phyloP scores from a whole-genome alignment of 2,888 invertebrate species.

The Drosophila neoperkinsi region DNA sequence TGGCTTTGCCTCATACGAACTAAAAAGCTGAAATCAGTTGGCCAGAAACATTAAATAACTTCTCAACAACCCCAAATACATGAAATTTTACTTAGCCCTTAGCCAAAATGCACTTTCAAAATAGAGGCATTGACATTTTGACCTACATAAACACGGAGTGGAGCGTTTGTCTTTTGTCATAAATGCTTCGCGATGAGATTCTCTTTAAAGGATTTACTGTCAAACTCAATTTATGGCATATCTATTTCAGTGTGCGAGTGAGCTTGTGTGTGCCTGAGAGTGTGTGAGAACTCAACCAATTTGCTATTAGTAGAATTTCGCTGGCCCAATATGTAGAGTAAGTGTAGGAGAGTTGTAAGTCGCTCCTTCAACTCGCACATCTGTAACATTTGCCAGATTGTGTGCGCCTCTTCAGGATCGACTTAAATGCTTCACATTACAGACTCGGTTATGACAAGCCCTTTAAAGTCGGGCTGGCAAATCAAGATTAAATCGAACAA shows the following conservation, averaged over 20 bases:
- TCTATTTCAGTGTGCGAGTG: conserved; percentile 2
- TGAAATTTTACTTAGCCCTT: conserved; percentile 65
- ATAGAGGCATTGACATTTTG: conserved; percentile 7
- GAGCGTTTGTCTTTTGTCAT: conserved; percentile 35
- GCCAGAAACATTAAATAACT: conserved; percentile 42
- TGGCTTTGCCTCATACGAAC: conserved; percentile 26
- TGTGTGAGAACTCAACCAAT: conserved; percentile 38
- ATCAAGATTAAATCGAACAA: conserved; percentile 20
- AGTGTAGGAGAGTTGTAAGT: conserved; percentile 6
- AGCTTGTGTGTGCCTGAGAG: conserved; percentile 9
- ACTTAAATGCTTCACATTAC: conserved; percentile 50
- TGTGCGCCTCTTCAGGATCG: conserved; percentile 29
- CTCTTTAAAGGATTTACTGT: conserved; percentile 41
- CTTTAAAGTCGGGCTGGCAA: conserved; percentile 24
- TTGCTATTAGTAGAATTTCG: conserved; percentile 52
- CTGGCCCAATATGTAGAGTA: background rate
- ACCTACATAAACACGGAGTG: conserved; percentile 23
- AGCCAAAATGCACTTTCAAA: conserved; percentile 31
- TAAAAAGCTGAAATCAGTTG: conserved; percentile 40
- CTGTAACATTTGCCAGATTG: conserved; percentile 18
- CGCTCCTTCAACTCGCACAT: conserved; percentile 8
- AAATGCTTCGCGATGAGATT: conserved; percentile 48
- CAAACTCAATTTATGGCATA: conserved; percentile 39
- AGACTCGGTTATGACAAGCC: conserved; percentile 26
- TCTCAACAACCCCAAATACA: conserved; percentile 50